A percentile compares a stretch with the other conserved stretches of the same genome.
Conservation (phyloP, 2,888 invertebrate genomes). For the Diarsia mendica region DNA sequence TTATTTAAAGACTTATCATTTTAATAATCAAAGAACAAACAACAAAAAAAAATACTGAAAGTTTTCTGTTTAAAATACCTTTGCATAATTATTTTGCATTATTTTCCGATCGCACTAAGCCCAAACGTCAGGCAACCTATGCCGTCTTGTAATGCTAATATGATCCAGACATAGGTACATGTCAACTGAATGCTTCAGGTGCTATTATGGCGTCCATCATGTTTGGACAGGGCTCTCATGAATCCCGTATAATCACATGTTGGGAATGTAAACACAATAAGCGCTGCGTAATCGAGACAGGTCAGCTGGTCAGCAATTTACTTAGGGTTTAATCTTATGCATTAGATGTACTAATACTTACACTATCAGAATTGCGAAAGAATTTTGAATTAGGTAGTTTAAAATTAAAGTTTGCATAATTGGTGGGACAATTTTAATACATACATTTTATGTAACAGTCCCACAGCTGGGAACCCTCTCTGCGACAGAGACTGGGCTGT, state of each 20-base stretch:
- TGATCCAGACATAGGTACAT: neutral
- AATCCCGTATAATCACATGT: conserved; percentile 26
- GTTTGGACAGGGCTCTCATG: conserved; percentile 42
- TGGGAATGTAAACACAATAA: conserved; percentile 27
- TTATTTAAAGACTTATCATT: no score
- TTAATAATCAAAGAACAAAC: no score
- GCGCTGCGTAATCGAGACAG: neutral
- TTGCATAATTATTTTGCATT: no score
- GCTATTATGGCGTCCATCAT: conserved; percentile 38
- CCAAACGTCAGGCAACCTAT: neutral
- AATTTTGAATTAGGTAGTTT: neutral
- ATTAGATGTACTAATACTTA: neutral
- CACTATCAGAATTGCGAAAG: neutral
- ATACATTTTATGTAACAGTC: neutral
- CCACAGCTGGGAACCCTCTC: neutral
- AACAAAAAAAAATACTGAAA: no score
- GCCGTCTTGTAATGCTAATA: conserved; percentile 20
- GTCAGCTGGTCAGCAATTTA: conserved; percentile 7
- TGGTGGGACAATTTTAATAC: neutral
- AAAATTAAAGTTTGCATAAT: no score
- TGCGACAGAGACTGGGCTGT: neutral
- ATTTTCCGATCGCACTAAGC: neutral
- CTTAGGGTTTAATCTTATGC: neutral
- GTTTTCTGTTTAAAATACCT: no score
- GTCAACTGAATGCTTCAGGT: conserved; percentile 8